A percentile compares a stretch with the other conserved stretches of the same genome.
phyloP scores from a whole-genome alignment of 2,888 invertebrate species.

The Chloroclysta siterata region DNA sequence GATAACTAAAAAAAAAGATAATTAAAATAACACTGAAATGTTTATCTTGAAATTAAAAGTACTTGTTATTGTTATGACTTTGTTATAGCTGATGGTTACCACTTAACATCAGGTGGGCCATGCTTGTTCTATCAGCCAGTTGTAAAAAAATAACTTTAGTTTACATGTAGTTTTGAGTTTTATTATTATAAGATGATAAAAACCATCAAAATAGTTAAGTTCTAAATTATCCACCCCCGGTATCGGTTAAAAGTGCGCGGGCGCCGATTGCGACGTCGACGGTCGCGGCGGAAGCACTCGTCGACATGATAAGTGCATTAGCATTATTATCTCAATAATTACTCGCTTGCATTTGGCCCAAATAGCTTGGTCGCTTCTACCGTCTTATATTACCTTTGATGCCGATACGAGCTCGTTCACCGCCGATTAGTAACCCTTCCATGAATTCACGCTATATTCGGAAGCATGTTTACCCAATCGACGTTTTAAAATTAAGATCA shows the following conservation, averaged over 20 bases:
- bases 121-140: too few relatives aligned
- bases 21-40: too few relatives aligned
- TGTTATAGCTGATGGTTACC: too few relatives aligned
- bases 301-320: constrained; percentile 84
- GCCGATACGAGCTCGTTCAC: constrained; percentile 62
- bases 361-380: constrained; percentile 76
- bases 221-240: constrained; percentile 43
- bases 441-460: constrained; percentile 35
- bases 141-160: too few relatives aligned
- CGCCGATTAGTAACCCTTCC: constrained; percentile 58
- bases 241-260: constrained; percentile 54
- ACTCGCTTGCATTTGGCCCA: constrained; percentile 82
- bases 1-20: too few relatives aligned
- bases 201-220: not conserved
- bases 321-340: constrained; percentile 85
- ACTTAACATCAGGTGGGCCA: too few relatives aligned
- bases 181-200: not conserved
- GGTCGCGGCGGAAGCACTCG: constrained; percentile 75
- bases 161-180: too few relatives aligned
- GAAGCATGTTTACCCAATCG: constrained; percentile 28
- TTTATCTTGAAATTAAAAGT: too few relatives aligned
- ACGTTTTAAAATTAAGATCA: constrained; percentile 18
- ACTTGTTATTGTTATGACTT: too few relatives aligned
- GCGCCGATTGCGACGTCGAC: constrained; percentile 42
- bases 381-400: constrained; percentile 74